A percentile compares a stretch with the other conserved stretches of the same genome.
These are phyloP conservation scores for Heterotilapia buettikoferi DNA, from an alignment of 2,113 vertebrate genomes.

Conservation along the genomic window DNA sequence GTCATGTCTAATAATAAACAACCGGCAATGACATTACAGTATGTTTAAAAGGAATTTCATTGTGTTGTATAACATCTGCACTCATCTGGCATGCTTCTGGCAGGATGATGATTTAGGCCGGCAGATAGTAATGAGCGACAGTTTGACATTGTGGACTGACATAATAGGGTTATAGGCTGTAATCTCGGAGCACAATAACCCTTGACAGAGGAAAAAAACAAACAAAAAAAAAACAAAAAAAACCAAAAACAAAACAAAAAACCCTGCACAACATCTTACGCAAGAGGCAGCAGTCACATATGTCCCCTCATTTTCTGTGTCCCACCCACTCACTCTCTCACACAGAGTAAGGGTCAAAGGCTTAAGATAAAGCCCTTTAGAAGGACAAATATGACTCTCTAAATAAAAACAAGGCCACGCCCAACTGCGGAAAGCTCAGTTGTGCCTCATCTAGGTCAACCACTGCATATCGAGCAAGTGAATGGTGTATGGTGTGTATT, in stretches of 20 bases:
- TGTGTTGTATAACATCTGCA: slow-evolving; percentile 35
- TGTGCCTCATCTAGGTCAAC: slow-evolving; percentile 25
- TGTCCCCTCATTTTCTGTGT: background rate
- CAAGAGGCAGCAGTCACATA: slow-evolving; percentile 21
- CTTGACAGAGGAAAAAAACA: background rate
- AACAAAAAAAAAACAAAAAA: background rate
- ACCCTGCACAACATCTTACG: slow-evolving; percentile 13
- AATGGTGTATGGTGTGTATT: background rate
- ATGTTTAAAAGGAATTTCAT: slow-evolving; percentile 33
- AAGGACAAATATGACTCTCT: slow-evolving; percentile 2
- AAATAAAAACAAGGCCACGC: slow-evolving; percentile 20
- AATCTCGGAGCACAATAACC: slow-evolving; percentile 31
- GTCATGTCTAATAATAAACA: slow-evolving; percentile 25
- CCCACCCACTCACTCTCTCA: background rate
- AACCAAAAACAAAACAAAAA: background rate
- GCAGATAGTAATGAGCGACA: background rate
- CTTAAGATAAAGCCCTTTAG: slow-evolving; percentile 24
- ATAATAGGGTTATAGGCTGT: slow-evolving; percentile 15
- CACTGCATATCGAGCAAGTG: background rate
- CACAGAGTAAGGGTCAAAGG: slow-evolving; percentile 32
- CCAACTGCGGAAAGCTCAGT: background rate
- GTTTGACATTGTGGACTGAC: slow-evolving; percentile 6
- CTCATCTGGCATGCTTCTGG: background rate
- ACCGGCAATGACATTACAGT: background rate
- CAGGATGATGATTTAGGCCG: slow-evolving; percentile 3